Evolutionary conservation across 2,797 vertebrate genomes (phyloP).

Genomic region (Apogon talboti): DNA sequence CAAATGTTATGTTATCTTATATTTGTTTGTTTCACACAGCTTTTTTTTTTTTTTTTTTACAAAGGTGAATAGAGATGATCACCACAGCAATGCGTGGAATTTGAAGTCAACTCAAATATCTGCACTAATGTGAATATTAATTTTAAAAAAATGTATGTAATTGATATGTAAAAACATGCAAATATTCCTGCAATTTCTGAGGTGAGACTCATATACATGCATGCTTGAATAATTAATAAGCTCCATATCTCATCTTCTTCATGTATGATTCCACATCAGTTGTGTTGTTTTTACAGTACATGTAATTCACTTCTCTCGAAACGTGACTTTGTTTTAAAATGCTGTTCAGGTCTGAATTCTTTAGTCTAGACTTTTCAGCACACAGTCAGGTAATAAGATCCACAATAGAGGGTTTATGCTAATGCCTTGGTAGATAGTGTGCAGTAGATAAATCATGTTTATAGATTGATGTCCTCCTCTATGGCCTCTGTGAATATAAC

Average conservation of each 20-base stretch:
- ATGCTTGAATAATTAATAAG: neutral
- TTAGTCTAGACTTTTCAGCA: conserved; percentile 35
- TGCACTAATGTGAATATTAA: no score
- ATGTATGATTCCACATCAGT: neutral
- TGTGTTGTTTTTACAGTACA: conserved; percentile 23
- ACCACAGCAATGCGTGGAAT: no score
- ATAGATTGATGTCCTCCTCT: conserved; percentile 71
- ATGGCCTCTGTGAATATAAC: conserved; percentile 68
- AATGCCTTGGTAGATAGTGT: conserved; percentile 63
- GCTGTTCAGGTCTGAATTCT: conserved; percentile 44
- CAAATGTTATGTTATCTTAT: neutral
- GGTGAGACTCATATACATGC: neutral
- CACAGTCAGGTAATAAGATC: conserved; percentile 64
- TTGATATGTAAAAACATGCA: neutral
- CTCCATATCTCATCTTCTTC: conserved; percentile 7
- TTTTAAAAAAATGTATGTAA: no score
- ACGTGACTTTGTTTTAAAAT: conserved; percentile 56
- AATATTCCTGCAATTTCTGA: conserved; percentile 1
- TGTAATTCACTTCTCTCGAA: conserved; percentile 14
- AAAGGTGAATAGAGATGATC: neutral
- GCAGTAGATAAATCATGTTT: conserved; percentile 76
- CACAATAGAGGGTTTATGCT: conserved; percentile 60
- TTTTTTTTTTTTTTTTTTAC: neutral
- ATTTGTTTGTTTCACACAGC: no score
- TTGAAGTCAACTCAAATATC: no score